Evolutionary conservation across 2,888 invertebrate species (phyloP), one percentile per base, ranked within the genome.

Genomic region (Unio delphinus): DNA sequence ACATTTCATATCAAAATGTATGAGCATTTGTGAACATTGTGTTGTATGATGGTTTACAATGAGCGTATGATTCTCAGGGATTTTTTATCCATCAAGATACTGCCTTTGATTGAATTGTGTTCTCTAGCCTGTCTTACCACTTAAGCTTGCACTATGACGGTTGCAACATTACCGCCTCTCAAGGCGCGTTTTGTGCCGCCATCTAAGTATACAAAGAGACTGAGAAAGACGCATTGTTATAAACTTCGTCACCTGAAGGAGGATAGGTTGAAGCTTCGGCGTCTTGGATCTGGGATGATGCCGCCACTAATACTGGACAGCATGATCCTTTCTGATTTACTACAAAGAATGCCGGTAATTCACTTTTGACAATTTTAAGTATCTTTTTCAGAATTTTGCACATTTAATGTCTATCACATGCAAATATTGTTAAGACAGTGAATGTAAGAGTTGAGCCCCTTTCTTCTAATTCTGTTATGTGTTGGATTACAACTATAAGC

Each of bases 201-300:
- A 63, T 26, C 69, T 63, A 59, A 70, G 61, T 67, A 67, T n/a
- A 60, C 64, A 15, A 67, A 72, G 15, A 77, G 75, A 58, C 62
- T 79, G 26, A 71, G 72, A 60, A 67, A 68, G 54, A 77, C 79
- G 11, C 78, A 75, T 30, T 77, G 77, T 67, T 75, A 79, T 68
- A 73, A 76, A 45, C 57, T 81, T 15, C 71, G 80, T 30, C 70
- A 75, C 56, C n/a, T 55, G 30, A 63, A 65, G 30, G 75, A 75
- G 56, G 73, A 77, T 61, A 74, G 66, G 58, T 30, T 74, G 4
- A 80, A 78, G 60, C 72, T 81, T 15, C 79, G 83, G 1, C 70
- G 84, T 8, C 77, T 86, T 45, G 86, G 86, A 1, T 84, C 82
- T 18, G 86, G 86, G 30, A 77, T 77, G 62, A 68, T 82, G 45